Evolutionary conservation across 2,113 vertebrate genomes (phyloP), one percentile per base, ranked within the genome.

Genomic region (Nestor notabilis): DNA sequence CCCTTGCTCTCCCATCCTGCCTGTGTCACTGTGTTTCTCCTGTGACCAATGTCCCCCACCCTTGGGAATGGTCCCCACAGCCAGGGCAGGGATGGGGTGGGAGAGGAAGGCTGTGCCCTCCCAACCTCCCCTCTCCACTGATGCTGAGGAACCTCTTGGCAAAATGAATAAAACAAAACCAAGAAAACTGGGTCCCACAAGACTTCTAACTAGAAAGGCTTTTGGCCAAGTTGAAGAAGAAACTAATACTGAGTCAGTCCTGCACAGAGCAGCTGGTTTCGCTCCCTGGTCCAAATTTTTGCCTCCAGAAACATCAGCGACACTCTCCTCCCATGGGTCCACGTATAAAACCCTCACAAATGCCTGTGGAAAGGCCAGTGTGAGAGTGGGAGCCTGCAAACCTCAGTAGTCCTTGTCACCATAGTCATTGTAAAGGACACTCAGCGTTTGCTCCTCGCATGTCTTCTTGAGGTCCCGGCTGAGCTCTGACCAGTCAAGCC

Each of bases 341-440:
- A 0, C 71, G 91, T 96, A 97, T 87, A 97, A 98, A 82, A 82
- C 92, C 90, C 83, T 87, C 93, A 96, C 91, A 56, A 90, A 79
- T 0, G 52, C 94, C 87, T n/a, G 2, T 21, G 29, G 90, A 37
- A 93, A 83, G 92, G 87, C 79, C 77, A 37, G 83, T 11, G 17
- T 80, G 83, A 81, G 86, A 87, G 90, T 4, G 8, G 84, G 77
- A 2, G 10, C 65, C 89, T 8, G 15, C 49, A 43, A 9, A 13
- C 33, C 95, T 99, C 97, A 99, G 97, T 99, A 97, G 94, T 99
- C 99, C 95, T 99, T 99, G 97, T 99, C 99, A 33, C 99, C 99
- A 33, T 99, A 99, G 97, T 99, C 99, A 25, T 99, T 99, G 96
- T 99, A 99, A 91, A 99, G 99, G 91, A 99, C 98, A 1, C 98